Conservation (phyloP, 2,113 vertebrate genomes). For the Elephas maximus region DNA sequence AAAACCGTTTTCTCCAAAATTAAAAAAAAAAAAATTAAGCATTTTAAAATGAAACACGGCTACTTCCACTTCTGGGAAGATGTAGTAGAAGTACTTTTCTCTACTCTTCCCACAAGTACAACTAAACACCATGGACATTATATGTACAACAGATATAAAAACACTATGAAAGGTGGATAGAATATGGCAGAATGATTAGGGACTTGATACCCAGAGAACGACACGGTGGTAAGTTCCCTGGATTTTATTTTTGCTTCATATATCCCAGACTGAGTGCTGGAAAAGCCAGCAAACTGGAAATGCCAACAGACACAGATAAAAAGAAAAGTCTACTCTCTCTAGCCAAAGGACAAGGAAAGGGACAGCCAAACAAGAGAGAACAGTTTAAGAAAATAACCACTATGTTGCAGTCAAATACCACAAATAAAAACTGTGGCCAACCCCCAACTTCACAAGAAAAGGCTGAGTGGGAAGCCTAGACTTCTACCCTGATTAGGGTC, state of each 20-base stretch:
- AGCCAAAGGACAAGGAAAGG: background rate
- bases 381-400: background rate
- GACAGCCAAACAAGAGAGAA: background rate
- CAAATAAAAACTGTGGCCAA: background rate
- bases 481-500: background rate
- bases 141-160: background rate
- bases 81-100: background rate
- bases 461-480: background rate
- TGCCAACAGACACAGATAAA: no score
- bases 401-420: background rate
- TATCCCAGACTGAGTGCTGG: background rate
- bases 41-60: background rate
- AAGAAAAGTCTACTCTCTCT: no score
- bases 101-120: background rate
- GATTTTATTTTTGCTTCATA: background rate
- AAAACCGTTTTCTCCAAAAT: background rate
- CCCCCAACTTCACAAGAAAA: background rate
- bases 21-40: no score
- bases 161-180: background rate
- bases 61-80: background rate
- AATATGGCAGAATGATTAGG: background rate
- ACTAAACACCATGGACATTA: background rate
- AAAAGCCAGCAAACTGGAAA: background rate
- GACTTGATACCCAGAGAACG: rapidly evolving
- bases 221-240: background rate